phyloP scores from a whole-genome alignment of 2,113 vertebrate species.

The Gnathonemus longibarbis region DNA sequence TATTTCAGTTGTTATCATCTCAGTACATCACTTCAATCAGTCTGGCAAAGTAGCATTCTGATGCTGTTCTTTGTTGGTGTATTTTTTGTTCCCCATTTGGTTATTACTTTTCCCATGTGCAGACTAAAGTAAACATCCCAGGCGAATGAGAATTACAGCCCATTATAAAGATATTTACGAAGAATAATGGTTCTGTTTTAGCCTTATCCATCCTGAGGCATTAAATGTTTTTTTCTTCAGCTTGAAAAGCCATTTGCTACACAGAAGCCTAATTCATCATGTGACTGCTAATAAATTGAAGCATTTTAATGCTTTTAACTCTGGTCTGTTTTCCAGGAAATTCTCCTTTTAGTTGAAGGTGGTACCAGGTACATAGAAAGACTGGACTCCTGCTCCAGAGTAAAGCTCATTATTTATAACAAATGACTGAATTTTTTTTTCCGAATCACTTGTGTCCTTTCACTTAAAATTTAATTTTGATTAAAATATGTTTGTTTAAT shows the following conservation, averaged over 20 bases:
- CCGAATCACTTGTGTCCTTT: background rate
- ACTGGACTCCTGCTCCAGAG: background rate
- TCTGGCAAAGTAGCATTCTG: background rate
- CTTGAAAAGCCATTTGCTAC: background rate
- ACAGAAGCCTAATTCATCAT: background rate
- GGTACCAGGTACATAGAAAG: background rate
- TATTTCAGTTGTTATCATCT: background rate
- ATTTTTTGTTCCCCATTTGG: background rate
- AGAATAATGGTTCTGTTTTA: background rate
- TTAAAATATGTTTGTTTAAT: background rate
- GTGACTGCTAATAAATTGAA: background rate
- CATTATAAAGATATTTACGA: background rate
- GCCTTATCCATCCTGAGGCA: background rate
- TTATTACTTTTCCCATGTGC: background rate
- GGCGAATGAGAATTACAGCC: background rate
- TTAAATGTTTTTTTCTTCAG: background rate
- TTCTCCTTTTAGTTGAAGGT: background rate
- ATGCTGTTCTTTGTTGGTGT: background rate
- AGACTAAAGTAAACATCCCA: background rate
- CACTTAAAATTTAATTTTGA: background rate
- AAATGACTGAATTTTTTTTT: background rate
- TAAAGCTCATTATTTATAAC: background rate
- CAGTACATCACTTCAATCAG: background rate
- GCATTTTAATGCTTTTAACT: background rate
- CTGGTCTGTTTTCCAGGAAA: background rate